Evolutionary conservation across 2,797 vertebrate species (phyloP).

Genomic region (Sebastiscus albofasciatus): DNA sequence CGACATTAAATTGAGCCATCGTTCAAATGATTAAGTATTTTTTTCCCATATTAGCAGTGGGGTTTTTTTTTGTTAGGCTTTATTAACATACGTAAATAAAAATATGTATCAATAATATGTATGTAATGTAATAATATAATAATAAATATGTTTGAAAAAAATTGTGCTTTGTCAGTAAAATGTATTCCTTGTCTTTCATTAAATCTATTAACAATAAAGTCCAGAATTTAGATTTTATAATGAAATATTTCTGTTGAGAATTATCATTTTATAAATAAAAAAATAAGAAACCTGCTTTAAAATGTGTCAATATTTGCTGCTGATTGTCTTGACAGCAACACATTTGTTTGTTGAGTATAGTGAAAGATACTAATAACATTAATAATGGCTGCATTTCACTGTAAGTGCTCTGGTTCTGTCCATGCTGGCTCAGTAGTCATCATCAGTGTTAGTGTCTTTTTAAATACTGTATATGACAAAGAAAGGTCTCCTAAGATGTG

Average conservation of each 20-base stretch:
- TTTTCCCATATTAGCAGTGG: background rate
- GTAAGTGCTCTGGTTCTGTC: background rate
- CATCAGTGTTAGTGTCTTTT: background rate
- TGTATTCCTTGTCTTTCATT: background rate
- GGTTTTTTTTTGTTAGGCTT: background rate
- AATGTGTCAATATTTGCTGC: background rate
- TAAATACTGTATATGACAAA: background rate
- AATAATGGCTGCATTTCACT: background rate
- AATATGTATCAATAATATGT: background rate
- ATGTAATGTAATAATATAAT: no score
- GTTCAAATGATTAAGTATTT: background rate
- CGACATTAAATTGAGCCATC: slow-evolving; percentile 4
- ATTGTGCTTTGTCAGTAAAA: background rate
- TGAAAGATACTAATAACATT: background rate
- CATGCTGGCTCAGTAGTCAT: background rate
- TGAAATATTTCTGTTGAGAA: background rate
- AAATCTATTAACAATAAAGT: background rate
- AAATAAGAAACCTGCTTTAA: background rate
- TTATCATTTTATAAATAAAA: background rate
- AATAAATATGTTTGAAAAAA: background rate
- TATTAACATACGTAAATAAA: background rate
- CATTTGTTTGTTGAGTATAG: background rate
- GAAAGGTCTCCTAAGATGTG: background rate
- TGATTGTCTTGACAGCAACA: background rate
- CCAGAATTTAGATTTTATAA: background rate